Evolutionary conservation across 2,797 vertebrate genomes (phyloP).

Genomic region (Neopelma chrysocephalum): DNA sequence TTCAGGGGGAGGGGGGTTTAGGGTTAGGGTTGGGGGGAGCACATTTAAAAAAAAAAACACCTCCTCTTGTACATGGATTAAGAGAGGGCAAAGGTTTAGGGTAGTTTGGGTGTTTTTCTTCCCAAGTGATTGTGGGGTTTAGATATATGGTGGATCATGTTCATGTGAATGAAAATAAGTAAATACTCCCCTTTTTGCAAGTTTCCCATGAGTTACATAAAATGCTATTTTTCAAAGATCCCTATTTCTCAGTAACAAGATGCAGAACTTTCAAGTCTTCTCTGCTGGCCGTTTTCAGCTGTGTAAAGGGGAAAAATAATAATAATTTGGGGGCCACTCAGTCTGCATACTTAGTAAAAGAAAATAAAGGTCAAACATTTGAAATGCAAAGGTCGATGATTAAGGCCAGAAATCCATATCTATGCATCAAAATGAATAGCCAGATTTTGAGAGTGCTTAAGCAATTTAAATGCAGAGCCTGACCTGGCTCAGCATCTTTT

Average conservation of each 20-base stretch:
- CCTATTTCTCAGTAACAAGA: not conserved
- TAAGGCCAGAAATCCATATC: constrained; percentile 56
- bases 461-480: constrained; percentile 26
- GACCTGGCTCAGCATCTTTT: constrained; percentile 52
- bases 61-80: constrained; percentile 35
- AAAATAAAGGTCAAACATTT: constrained; percentile 51
- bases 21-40: not conserved
- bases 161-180: not conserved
- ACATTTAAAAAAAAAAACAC: not conserved
- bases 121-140: not conserved
- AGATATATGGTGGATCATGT: not conserved
- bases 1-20: not conserved
- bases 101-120: not conserved
- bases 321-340: not conserved
- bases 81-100: constrained; percentile 56
- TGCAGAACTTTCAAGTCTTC: not conserved
- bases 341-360: constrained; percentile 21
- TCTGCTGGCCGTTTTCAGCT: not conserved
- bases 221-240: not conserved
- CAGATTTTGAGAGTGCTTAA: constrained; percentile 49
- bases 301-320: not conserved
- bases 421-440: constrained; percentile 39
- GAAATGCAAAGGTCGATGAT: constrained; percentile 28
- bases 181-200: not conserved
- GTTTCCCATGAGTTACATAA: constrained; percentile 1